These are phyloP conservation scores for Hemiprocne comata DNA, from an alignment of 2,113 vertebrate genomes.

Conservation along the genomic window DNA sequence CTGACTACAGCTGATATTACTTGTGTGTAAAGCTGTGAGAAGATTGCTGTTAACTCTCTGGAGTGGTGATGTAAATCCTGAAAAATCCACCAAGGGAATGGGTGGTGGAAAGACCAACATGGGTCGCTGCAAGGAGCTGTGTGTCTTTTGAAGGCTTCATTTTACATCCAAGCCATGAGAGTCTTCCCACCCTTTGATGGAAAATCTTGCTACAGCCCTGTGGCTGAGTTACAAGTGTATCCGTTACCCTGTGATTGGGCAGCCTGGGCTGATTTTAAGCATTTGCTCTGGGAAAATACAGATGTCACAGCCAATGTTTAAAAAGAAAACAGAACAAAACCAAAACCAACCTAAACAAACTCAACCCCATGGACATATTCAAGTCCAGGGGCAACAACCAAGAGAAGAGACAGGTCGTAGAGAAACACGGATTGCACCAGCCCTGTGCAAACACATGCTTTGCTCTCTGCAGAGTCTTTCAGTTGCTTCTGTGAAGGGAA, in stretches of 20 bases:
- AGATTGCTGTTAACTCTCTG: background rate
- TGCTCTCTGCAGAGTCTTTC: background rate
- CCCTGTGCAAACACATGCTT: background rate
- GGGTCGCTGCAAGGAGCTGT: background rate
- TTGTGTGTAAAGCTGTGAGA: background rate
- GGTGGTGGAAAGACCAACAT: background rate
- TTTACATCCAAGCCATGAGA: background rate
- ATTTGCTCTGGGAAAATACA: background rate
- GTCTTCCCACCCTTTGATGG: background rate
- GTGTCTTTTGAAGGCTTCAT: background rate
- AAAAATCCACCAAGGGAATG: constrained; percentile 45
- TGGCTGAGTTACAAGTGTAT: background rate
- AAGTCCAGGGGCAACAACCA: background rate
- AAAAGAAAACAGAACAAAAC: background rate
- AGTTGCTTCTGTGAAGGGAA: background rate
- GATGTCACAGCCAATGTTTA: background rate
- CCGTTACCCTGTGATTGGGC: background rate
- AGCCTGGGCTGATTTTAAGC: background rate
- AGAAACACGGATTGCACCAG: background rate
- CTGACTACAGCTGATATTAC: background rate
- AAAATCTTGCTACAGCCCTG: background rate
- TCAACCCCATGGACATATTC: background rate
- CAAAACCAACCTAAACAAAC: background rate
- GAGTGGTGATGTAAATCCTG: background rate
- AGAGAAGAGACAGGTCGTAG: background rate